Conservation (phyloP, 2,888 invertebrate genomes). For the Linnaemya tessellans region DNA sequence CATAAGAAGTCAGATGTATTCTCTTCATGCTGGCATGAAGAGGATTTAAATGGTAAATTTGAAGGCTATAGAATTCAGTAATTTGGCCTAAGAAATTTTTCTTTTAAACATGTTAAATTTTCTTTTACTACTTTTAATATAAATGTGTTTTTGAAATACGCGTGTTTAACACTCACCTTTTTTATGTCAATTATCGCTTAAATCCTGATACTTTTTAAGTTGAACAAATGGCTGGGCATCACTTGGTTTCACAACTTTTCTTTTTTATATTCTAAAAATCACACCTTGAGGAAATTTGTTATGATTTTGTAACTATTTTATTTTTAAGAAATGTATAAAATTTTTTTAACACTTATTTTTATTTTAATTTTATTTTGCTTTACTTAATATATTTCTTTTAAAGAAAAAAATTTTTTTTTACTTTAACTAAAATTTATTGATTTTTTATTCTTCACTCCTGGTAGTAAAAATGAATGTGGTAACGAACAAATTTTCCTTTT, state of each 20-base stretch:
- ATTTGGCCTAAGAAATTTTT: no score
- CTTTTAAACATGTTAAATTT: no score
- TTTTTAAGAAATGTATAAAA: neutral
- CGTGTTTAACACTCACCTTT: slow-evolving; percentile 40
- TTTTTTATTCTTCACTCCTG: slow-evolving; percentile 52
- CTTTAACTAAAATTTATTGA: slow-evolving; percentile 43
- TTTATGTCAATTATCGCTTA: slow-evolving; percentile 1
- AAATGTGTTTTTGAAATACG: no score
- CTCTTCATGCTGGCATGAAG: no score
- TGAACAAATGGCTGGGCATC: slow-evolving; percentile 33
- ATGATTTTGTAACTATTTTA: neutral
- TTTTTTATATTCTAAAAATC: neutral
- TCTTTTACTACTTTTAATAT: no score
- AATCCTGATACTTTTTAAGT: slow-evolving; percentile 8
- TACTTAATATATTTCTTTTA: slow-evolving; percentile 15
- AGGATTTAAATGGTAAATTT: no score
- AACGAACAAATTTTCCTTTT: slow-evolving; percentile 18
- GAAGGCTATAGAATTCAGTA: no score
- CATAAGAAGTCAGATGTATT: no score
- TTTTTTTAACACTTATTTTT: slow-evolving; percentile 9
- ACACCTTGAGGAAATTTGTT: neutral
- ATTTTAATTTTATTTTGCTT: slow-evolving; percentile 12
- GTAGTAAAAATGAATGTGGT: slow-evolving; percentile 33
- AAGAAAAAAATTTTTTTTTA: slow-evolving; percentile 2
- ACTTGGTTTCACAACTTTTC: slow-evolving; percentile 24